Percentiles rank a stretch among this genome's conserved stretches.
Conservation (phyloP, 2,113 vertebrate genomes). For the Thunnus maccoyii region DNA sequence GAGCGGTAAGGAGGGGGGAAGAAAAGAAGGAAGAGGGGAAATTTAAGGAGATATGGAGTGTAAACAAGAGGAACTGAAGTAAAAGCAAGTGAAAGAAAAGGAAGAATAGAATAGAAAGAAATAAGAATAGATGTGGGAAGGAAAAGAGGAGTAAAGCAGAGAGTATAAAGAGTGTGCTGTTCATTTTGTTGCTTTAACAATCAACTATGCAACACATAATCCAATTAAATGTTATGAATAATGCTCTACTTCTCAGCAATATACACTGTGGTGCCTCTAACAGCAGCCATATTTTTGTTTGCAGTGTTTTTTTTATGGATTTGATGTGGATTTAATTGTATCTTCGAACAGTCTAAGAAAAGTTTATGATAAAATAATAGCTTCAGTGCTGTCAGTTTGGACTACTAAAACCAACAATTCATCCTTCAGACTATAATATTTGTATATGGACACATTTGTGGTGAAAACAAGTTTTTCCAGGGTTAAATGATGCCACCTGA, state of each 20-base stretch:
- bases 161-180: background rate
- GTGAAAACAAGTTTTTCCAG: background rate
- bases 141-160: background rate
- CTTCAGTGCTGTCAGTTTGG: background rate
- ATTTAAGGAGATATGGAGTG: background rate
- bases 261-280: background rate
- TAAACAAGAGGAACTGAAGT: background rate
- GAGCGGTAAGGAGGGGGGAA: background rate
- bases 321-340: background rate
- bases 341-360: background rate
- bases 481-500: background rate
- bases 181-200: constrained; percentile 1
- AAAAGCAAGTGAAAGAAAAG: background rate
- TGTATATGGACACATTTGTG: no score
- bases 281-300: background rate
- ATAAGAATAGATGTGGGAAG: background rate
- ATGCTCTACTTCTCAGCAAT: background rate
- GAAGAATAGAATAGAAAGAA: background rate
- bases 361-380: background rate
- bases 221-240: background rate
- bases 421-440: background rate
- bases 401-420: constrained; percentile 5
- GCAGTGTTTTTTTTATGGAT: background rate
- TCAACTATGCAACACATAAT: background rate
- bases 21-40: background rate